Evolutionary conservation across 2,888 invertebrate genomes (phyloP), one percentile per base, ranked within the genome.

Genomic region (Toxonevra muliebris): DNA sequence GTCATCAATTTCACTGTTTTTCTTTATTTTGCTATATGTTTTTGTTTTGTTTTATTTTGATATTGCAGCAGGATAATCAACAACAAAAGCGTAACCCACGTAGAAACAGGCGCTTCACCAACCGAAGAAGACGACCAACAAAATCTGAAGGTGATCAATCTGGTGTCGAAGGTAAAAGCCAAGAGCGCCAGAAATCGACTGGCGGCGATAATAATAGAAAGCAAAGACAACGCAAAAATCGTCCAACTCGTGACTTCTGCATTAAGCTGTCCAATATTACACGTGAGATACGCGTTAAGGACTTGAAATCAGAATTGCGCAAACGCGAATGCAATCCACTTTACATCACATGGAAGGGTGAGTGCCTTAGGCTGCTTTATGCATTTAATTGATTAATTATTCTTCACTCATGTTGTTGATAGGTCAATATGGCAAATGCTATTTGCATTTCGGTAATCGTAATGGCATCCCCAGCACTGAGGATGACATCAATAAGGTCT

Each of bases 321-420:
- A 91, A 91, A 77, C 90, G 92, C 75, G 91, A 92, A 57, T 91
- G 93, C 66, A 92, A 91, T 79, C 93, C 93, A 7, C 89, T 89
- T 75, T 89, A 91, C 71, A 93, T 93, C 84, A 89, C 90, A 64
- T 93, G 93, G 93, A 89, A 89, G 86, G 89, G 86, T 83, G 79
- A 61, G 74, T 65, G 30, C 7, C 30, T 30, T 7, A 7, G 7
- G 30, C 20, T 8, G 8, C n/a, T 42, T 61, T n/a, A 17, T 48
- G 1, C 2, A 50, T 17, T 17, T n/a, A 30, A 50, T 41, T 52
- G 13, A 19, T 58, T 61, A 52, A 12, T 19, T n/a, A 43, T 1
- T 59, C 50, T 43, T 60, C 19, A 0, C 1, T 50, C 15, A 48
- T 30, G n/a, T 72, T 42, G 55, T 82, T 82, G 52, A 78, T 85